phyloP scores from a whole-genome alignment of 2,888 invertebrate species.

The Stenodera caucasica region DNA sequence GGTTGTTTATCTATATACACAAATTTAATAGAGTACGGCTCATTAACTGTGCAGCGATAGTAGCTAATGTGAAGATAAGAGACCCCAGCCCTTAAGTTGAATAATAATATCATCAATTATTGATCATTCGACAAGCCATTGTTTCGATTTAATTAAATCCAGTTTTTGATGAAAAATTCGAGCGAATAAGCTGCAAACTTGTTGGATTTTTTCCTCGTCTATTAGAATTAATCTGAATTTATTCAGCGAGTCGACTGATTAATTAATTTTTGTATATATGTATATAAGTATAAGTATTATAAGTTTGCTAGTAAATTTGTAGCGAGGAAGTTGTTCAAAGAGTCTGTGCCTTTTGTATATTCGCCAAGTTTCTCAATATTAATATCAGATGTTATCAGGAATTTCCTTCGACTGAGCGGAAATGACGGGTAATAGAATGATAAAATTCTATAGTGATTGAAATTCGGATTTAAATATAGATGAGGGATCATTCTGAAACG shows the following conservation, averaged over 20 bases:
- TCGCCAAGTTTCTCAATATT: conserved; percentile 24
- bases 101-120: conserved; percentile 3
- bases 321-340: conserved; percentile 39
- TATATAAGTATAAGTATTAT: conserved; percentile 15
- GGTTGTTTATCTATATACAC: background rate
- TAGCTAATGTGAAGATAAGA: conserved; percentile 5
- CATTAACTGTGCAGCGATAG: conserved; percentile 4
- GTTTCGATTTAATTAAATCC: background rate
- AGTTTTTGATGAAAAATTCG: background rate
- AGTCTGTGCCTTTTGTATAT: conserved; percentile 21
- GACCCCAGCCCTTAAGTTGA: background rate
- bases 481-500: no score
- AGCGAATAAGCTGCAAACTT: no score
- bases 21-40: conserved; percentile 5
- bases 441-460: background rate
- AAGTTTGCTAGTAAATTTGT: conserved; percentile 25
- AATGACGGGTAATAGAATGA: background rate
- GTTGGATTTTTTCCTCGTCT: background rate
- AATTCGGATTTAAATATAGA: no score
- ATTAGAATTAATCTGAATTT: conserved; percentile 16
- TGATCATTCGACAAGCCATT: background rate
- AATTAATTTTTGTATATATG: conserved; percentile 20
- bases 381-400: conserved; percentile 12
- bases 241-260: conserved; percentile 19
- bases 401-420: background rate